phyloP scores from a whole-genome alignment of 2,113 vertebrate species.

The Micronisus gabar region DNA sequence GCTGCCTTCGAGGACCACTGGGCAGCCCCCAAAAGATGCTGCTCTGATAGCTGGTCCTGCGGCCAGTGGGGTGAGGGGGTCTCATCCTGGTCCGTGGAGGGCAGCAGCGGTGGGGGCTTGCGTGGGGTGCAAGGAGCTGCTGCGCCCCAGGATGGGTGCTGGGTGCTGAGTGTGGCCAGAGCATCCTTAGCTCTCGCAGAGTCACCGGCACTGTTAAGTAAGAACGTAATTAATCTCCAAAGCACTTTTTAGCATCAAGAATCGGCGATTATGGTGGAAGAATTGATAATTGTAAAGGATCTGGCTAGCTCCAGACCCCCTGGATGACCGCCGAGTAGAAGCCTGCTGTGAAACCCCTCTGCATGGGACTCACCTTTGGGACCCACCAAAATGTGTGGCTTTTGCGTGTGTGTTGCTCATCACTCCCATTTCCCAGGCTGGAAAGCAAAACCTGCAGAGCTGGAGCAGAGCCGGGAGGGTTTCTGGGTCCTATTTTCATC shows the following conservation, averaged over 20 bases:
- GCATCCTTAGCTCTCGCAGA: fast-evolving
- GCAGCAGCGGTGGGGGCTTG: background rate
- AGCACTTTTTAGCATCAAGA: background rate
- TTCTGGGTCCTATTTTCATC: background rate
- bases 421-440: background rate
- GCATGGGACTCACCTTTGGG: fast-evolving
- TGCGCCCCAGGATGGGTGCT: background rate
- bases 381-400: fast-evolving
- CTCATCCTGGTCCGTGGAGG: background rate
- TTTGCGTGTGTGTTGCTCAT: background rate
- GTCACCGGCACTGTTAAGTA: background rate
- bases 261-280: background rate
- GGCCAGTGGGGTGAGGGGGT: background rate
- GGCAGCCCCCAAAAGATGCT: too few relatives aligned
- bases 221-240: background rate
- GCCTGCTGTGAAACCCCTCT: background rate
- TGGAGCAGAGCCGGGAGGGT: background rate
- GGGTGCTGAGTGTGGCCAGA: background rate
- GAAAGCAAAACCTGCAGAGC: background rate
- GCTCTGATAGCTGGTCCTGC: background rate
- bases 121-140: fast-evolving
- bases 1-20: background rate
- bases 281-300: background rate
- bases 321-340: fast-evolving
- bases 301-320: background rate